Conservation (phyloP, 2,888 invertebrate species). For the Sisyra nigra region DNA sequence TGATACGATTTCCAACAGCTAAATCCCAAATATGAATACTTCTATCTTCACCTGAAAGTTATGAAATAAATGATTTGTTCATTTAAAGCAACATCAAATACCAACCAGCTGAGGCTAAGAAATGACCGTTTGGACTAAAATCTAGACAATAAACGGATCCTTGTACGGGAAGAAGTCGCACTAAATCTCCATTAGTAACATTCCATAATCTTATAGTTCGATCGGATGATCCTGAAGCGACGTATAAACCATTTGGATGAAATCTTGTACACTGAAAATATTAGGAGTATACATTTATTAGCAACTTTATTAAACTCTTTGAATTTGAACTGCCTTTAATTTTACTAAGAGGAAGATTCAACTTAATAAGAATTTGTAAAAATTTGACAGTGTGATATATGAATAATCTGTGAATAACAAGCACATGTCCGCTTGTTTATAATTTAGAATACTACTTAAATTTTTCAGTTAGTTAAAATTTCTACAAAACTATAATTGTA, state of each 20-base stretch:
- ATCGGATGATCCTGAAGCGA: conserved; percentile 85
- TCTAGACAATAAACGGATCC: conserved; percentile 58
- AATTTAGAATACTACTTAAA: too few species aligned
- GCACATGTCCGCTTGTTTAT: too few species aligned
- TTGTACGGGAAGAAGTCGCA: conserved; percentile 68
- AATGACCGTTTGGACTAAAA: conserved; percentile 73
- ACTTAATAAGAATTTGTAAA: too few species aligned
- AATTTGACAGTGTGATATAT: too few species aligned
- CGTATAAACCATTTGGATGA: conserved; percentile 81
- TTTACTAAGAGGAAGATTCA: too few species aligned
- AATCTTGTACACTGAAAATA: conserved; percentile 60
- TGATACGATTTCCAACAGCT: conserved; percentile 40
- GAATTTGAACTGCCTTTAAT: too few species aligned
- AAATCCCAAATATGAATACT: conserved; percentile 59
- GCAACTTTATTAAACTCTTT: too few species aligned
- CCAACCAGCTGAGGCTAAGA: conserved; percentile 68
- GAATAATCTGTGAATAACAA: too few species aligned
- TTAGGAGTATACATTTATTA: too few species aligned
- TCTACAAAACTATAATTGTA: too few species aligned
- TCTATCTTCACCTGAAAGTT: conserved; percentile 44
- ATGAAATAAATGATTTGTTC: too few species aligned
- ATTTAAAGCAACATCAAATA: conserved; percentile 3
- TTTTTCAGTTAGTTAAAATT: too few species aligned
- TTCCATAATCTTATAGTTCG: conserved; percentile 78
- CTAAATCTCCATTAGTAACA: conserved; percentile 62